Base-by-base conservation (phyloP, 2,797 vertebrate species). In the Neosilurus mollespiculum region DNA sequence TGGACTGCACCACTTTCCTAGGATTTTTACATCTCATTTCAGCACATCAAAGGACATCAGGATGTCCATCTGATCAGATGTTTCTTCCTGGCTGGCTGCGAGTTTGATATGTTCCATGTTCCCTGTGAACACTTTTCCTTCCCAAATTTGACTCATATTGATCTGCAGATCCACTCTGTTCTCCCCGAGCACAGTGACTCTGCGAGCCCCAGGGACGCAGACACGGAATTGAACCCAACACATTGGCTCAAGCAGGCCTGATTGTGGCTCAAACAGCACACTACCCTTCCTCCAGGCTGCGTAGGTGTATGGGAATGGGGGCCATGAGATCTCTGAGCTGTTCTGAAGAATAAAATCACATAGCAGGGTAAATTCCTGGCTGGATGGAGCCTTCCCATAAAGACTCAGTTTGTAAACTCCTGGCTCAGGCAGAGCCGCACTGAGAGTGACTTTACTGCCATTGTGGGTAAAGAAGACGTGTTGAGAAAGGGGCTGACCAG, bases 321-420 rank as follows among this genome's bases (percentile, higher is more conserved):
- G 88, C 86, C 89, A 80, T 4, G 20, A 14, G 14, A 84, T 70
- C 9, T 86, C 15, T 0, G 92, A 92, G 88, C 86, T 91, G 90
- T 94, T 95, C 79, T 86, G 90, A 84, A 93, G 62, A 0, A 95
- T 64, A 0, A 95, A 95, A 90, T 94, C 94, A 37, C 95, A 96
- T 86, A 94, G 88, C 22, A 90, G 92, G 24, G 78, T 85, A 81
- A 94, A 96, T 15, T 93, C 93, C 66, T 85, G 61, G 0, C 54
- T 83, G 0, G 91, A 89, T 4, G 84, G 2, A 2, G 16, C 85
- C 75, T 87, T 93, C 12, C 92, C 93, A 0, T 93, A 96, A 79
- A 96, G 89, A 3, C 93, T 92, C 54, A 96, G 64, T 67, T 92
- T 93, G 81, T 93, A 96, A 80, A 89, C 0, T 0, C 95, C 95